These are phyloP conservation scores for Chloropsis cyanopogon DNA, from an alignment of 2,113 vertebrate genomes.

Conservation along the genomic window DNA sequence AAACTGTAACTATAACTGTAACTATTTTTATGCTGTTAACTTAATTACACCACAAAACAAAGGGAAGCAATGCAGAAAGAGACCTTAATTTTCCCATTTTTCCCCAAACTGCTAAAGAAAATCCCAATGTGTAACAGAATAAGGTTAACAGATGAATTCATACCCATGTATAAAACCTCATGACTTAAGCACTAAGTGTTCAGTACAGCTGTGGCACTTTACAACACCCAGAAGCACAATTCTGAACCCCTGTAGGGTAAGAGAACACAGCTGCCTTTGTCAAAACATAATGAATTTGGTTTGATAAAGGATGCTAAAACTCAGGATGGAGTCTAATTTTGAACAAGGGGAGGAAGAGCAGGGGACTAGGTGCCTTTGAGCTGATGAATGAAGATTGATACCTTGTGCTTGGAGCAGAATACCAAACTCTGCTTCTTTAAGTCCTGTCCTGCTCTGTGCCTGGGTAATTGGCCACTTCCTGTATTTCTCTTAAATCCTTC, in stretches of 20 bases:
- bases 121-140: fast-evolving
- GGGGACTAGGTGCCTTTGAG: not conserved
- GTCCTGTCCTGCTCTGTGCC: not conserved
- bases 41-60: not conserved
- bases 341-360: not conserved
- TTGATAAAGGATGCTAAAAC: not conserved
- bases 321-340: not conserved
- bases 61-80: not conserved
- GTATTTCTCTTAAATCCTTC: not conserved
- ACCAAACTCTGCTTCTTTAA: not conserved
- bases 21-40: not conserved
- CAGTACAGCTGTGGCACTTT: not conserved
- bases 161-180: not conserved
- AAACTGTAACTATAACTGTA: not conserved
- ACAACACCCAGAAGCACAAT: not conserved
- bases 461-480: not conserved
- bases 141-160: not conserved
- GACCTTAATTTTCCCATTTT: not conserved
- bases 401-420: not conserved
- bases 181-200: not conserved
- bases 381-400: not conserved
- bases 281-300: not conserved
- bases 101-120: not conserved
- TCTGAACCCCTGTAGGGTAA: not conserved
- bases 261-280: not conserved